A percentile compares a stretch with the other conserved stretches of the same genome.
Evolutionary conservation across 2,797 vertebrate genomes (phyloP).

Genomic region (Notolabrus celidotus): DNA sequence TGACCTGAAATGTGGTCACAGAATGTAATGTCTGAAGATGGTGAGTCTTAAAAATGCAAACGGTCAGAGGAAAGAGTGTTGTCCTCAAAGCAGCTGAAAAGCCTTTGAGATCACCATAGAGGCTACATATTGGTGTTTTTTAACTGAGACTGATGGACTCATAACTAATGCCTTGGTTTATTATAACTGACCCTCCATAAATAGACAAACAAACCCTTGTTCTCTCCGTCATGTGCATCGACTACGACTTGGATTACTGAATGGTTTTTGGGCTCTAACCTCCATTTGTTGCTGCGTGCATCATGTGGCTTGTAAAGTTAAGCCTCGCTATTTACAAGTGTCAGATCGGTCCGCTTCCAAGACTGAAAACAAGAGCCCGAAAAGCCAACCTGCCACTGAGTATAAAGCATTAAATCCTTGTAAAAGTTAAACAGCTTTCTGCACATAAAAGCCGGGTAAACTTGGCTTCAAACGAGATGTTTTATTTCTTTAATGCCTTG

Average conservation of each 20-base stretch:
- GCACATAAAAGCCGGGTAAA: constrained; percentile 9
- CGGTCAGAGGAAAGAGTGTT: too few relatives aligned
- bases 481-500: neutral
- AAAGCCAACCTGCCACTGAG: constrained; percentile 4
- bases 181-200: neutral
- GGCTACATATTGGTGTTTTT: too few relatives aligned
- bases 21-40: too few relatives aligned
- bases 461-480: neutral
- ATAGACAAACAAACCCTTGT: neutral
- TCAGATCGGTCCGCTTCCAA: neutral
- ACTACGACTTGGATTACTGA: neutral
- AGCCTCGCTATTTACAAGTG: constrained; percentile 14
- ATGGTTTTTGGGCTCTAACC: neutral
- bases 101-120: too few relatives aligned
- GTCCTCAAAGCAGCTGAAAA: too few relatives aligned
- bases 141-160: too few relatives aligned
- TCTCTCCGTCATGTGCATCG: neutral
- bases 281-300: constrained; percentile 9
- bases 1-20: too few relatives aligned
- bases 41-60: too few relatives aligned
- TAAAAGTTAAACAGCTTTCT: constrained; percentile 1
- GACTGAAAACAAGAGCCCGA: constrained; percentile 1
- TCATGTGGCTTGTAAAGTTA: constrained; percentile 28
- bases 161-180: too few relatives aligned
- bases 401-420: constrained; percentile 6